These are phyloP conservation scores for Lophura nycthemera DNA, from an alignment of 2,113 vertebrate genomes.

Conservation along the genomic window DNA sequence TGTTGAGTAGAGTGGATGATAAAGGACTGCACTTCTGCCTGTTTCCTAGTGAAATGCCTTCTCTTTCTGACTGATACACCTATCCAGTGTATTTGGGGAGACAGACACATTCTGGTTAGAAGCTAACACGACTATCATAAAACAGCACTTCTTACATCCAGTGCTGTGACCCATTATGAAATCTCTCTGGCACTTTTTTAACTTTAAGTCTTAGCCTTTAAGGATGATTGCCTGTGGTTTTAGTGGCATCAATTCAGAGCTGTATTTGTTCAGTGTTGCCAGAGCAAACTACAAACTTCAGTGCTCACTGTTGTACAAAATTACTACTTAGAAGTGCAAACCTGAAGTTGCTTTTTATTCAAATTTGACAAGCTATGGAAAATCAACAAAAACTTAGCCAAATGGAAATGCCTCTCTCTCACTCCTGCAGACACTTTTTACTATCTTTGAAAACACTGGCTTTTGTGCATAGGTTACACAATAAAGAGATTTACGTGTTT, in stretches of 20 bases:
- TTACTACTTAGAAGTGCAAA: neutral
- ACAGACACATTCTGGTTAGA: neutral
- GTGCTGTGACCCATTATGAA: neutral
- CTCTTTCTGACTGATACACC: neutral
- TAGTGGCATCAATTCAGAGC: neutral
- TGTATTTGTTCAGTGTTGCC: neutral
- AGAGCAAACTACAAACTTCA: neutral
- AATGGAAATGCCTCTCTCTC: neutral
- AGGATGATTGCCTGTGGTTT: neutral
- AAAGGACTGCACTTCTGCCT: neutral
- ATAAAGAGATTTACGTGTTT: neutral
- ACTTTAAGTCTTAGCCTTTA: neutral
- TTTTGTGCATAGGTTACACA: neutral
- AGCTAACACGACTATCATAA: neutral
- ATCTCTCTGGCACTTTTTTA: accelerated
- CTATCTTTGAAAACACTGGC: neutral
- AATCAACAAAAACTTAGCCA: accelerated
- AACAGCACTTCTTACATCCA: neutral
- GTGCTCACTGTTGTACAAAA: neutral
- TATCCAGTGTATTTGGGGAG: neutral
- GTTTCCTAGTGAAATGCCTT: neutral
- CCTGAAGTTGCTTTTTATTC: neutral
- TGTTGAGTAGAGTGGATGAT: neutral
- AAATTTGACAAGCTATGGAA: neutral
- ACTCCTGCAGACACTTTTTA: neutral